Base-by-base conservation (phyloP, 2,113 vertebrate genomes). In the Triplophysa tibetana region DNA sequence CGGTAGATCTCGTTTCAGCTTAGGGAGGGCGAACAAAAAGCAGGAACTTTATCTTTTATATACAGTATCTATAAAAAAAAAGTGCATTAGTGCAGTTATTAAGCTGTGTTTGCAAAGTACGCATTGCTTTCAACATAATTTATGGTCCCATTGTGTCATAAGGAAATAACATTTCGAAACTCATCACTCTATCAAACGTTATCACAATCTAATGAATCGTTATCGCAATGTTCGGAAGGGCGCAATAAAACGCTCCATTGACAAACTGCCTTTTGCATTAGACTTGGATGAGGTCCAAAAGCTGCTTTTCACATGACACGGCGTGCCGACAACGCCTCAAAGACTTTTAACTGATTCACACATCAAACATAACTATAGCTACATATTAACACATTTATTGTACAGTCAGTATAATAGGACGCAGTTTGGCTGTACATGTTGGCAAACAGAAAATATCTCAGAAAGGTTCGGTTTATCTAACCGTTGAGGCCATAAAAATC, bases 241-340 rank as follows among this genome's bases (percentile, higher is more conserved):
- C 62, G 3, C 38, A 45, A 29, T 65, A 77, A 72, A 72, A 56
- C 43, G 4, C 61, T 63, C 21, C 43, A 48, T 11, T 12, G 43
- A 38, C 64, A 75, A 75, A 81, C 79, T 56, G 56, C 41, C 54
- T 60, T 60, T 41, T 26, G 54, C 67, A 21, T 58, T 3, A 72
- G 50, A 50, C 62, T 72, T 19, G 50, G 68, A 70, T 41, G 16
- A 78, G 66, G 68, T 60, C 81, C 81, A 78, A 61, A 48, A 63
- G 56, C 66, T 64, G 80, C 41, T 63, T 43, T 24, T 62, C 56
- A 52, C 33, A 56, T 26, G 68, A 66, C 48, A 50, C 19, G 8
- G 60, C 17, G 43, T 48, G 33, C 67, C 54, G 56, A 79, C 38
- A n/a, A 63, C 26, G 5, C 41, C 58, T 24, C 6, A 8, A 7